Percentiles rank a stretch among this genome's conserved stretches.
phyloP scores from a whole-genome alignment of 2,113 vertebrate genomes.

The Lipophrys pholis region DNA sequence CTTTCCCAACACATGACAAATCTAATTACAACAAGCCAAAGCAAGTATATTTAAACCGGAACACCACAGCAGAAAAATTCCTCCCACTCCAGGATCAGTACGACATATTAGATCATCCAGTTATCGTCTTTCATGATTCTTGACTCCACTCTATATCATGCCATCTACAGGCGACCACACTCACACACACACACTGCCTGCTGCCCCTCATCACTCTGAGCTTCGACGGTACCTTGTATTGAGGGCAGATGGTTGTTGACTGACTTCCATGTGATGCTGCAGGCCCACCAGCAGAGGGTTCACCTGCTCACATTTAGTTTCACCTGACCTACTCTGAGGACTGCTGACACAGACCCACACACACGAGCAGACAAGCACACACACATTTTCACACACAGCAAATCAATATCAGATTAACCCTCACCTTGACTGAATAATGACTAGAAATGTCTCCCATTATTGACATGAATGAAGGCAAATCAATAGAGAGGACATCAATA shows the following conservation, averaged over 20 bases:
- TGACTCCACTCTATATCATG: conserved; percentile 22
- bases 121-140: conserved; percentile 42
- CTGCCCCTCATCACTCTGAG: conserved; percentile 43
- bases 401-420: conserved; percentile 25
- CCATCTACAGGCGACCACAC: conserved; percentile 17
- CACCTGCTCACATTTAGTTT: conserved; percentile 74
- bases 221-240: conserved; percentile 73
- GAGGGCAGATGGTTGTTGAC: conserved; percentile 59
- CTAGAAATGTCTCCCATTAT: neutral
- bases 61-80: conserved; percentile 1
- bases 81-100: conserved; percentile 4
- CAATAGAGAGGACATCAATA: neutral
- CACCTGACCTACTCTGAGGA: conserved; percentile 63
- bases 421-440: conserved; percentile 1
- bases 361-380: conserved; percentile 12
- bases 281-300: conserved; percentile 80
- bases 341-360: conserved; percentile 53
- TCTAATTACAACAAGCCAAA: conserved; percentile 18
- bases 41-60: conserved; percentile 18
- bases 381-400: conserved; percentile 37
- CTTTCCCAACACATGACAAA: conserved; percentile 39
- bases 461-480: conserved; percentile 10
- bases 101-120: conserved; percentile 9
- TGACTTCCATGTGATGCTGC: conserved; percentile 73
- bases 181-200: conserved; percentile 7